Percentiles rank a stretch among this genome's conserved stretches.
Conservation (phyloP, 2,113 vertebrate genomes). For the Alosa alosa region DNA sequence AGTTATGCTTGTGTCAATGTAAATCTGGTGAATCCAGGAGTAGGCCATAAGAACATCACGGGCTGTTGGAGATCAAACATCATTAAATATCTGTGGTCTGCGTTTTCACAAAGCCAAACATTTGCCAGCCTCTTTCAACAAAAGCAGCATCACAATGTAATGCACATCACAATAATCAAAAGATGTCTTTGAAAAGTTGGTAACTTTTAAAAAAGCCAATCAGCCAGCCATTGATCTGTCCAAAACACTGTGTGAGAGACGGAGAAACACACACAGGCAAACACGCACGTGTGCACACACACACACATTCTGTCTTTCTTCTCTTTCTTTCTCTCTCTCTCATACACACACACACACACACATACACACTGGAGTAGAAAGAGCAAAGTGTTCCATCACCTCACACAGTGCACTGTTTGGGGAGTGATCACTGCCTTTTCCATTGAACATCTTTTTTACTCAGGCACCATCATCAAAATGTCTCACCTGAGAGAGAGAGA, state of each 20-base stretch:
- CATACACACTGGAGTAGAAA: background rate
- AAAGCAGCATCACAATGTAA: background rate
- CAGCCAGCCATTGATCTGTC: background rate
- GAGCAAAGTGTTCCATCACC: background rate
- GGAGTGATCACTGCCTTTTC: background rate
- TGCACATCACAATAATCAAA: background rate
- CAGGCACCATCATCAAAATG: conserved; percentile 1
- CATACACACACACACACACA: background rate
- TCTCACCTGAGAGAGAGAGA: conserved; percentile 1
- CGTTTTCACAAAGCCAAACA: background rate
- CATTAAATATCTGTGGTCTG: background rate
- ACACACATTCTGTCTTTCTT: background rate
- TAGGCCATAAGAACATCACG: background rate
- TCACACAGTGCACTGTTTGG: background rate
- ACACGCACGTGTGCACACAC: background rate
- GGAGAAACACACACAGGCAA: background rate
- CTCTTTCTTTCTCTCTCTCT: too few relatives aligned
- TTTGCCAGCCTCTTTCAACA: background rate
- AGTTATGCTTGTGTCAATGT: background rate
- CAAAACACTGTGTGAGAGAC: too few relatives aligned
- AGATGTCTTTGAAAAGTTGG: background rate
- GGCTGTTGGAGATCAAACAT: background rate
- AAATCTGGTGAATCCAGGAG: background rate
- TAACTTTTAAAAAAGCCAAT: background rate
- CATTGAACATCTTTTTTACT: background rate